Percentiles rank a stretch among this genome's conserved stretches.
phyloP scores from a whole-genome alignment of 2,113 vertebrate species.

The Corvus moneduloides region DNA sequence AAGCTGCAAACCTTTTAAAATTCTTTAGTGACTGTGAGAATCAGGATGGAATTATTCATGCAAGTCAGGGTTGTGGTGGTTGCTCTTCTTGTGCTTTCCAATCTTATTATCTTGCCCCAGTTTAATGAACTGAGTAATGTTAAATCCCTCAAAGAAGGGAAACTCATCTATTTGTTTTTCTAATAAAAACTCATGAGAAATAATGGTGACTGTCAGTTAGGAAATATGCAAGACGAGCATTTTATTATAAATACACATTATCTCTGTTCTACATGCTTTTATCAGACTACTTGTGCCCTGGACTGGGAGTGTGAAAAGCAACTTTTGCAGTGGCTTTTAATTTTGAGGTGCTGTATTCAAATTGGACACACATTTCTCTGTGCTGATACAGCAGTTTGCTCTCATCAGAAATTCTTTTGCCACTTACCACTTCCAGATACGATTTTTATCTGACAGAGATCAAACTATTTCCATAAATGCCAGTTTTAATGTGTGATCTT shows the following conservation, averaged over 20 bases:
- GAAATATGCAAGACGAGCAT: background rate
- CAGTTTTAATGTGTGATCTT: background rate
- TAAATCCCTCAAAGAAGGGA: background rate
- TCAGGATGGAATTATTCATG: background rate
- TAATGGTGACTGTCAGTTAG: background rate
- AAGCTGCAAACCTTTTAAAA: background rate
- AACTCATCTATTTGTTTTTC: background rate
- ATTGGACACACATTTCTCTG: background rate
- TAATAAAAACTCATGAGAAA: background rate
- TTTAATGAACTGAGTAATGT: background rate
- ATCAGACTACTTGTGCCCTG: background rate
- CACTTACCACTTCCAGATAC: background rate
- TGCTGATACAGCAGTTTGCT: background rate
- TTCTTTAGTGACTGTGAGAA: background rate
- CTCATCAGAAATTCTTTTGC: background rate
- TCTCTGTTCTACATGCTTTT: background rate
- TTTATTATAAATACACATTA: background rate
- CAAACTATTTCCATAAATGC: background rate
- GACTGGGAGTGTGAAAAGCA: background rate
- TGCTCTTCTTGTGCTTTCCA: background rate
- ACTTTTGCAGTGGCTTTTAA: background rate
- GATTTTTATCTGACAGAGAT: background rate
- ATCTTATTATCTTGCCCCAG: background rate
- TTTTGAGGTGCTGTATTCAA: background rate
- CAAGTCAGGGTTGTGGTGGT: background rate